These are phyloP conservation scores for Oscheius sp. DNA, from an alignment of 1,140 invertebrate genomes.

Conservation along the genomic window DNA sequence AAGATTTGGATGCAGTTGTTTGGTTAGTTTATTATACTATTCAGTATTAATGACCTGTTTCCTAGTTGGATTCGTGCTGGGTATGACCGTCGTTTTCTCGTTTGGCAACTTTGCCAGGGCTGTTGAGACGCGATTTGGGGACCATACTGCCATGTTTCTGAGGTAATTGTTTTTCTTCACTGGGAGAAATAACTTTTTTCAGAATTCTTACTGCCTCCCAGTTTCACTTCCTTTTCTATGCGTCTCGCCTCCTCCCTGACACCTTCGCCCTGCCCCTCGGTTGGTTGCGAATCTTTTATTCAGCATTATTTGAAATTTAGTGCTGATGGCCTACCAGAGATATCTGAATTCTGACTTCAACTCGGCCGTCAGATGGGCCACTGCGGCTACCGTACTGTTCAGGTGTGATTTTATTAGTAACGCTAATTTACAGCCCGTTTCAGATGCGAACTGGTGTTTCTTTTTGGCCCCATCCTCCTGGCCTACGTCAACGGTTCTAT, in stretches of 20 bases:
- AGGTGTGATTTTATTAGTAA: slow-evolving; percentile 42
- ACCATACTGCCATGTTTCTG: no score
- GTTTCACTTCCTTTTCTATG: slow-evolving; percentile 96
- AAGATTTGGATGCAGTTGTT: slow-evolving; percentile 88
- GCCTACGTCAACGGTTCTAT: slow-evolving; percentile 65
- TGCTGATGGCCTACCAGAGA: slow-evolving; percentile 77
- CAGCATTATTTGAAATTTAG: slow-evolving; percentile 68
- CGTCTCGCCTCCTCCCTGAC: slow-evolving; percentile 89
- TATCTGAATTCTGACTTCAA: slow-evolving; percentile 78
- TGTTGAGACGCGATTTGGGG: no score
- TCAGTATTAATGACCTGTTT: slow-evolving; percentile 21
- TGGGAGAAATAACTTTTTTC: not conserved
- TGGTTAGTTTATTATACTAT: slow-evolving; percentile 68
- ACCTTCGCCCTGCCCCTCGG: slow-evolving; percentile 87
- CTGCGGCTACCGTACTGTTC: slow-evolving; percentile 84
- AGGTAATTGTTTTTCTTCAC: no score
- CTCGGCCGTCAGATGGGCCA: slow-evolving; percentile 79
- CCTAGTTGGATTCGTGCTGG: slow-evolving; percentile 78
- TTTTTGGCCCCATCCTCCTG: slow-evolving; percentile 85
- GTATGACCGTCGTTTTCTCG: slow-evolving; percentile 72
- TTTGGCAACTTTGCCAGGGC: slow-evolving; percentile 74
- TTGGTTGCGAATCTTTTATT: slow-evolving; percentile 64
- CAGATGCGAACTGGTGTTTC: slow-evolving; percentile 78
- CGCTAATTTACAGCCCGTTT: not conserved
- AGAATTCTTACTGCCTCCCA: slow-evolving; percentile 81